These are phyloP conservation scores for Steinernema hermaphroditum DNA, from an alignment of 2,888 invertebrate genomes.

Conservation along the genomic window DNA sequence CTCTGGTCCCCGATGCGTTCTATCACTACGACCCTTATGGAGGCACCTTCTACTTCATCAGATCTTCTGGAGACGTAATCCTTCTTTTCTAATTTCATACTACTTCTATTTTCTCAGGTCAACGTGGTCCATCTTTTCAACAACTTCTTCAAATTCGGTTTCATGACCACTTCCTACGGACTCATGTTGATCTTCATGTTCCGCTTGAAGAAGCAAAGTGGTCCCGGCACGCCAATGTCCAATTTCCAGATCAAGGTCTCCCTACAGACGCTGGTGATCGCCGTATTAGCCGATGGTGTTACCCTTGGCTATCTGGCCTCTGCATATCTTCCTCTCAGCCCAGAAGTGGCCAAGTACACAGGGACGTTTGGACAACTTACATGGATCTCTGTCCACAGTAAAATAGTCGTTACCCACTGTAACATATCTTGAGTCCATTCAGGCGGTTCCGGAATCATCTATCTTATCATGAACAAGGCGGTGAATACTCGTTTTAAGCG, in stretches of 20 bases:
- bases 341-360: constrained; percentile 14
- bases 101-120: neutral
- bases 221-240: neutral
- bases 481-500: neutral
- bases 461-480: neutral
- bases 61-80: neutral
- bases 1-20: neutral
- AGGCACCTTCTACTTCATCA: neutral
- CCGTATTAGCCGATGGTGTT: neutral
- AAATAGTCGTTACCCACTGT: neutral
- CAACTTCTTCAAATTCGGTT: constrained; percentile 18
- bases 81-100: neutral
- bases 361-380: neutral
- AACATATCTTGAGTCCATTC: neutral
- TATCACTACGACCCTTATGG: constrained; percentile 15
- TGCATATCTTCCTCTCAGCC: neutral
- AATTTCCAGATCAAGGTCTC: constrained; percentile 12
- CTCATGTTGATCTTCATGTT: constrained; percentile 10
- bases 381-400: constrained; percentile 5
- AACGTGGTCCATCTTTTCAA: constrained; percentile 21
- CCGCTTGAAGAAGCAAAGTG: neutral
- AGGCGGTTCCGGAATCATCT: constrained; percentile 10
- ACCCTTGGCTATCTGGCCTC: neutral
- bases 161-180: neutral
- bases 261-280: neutral